Base-by-base conservation (phyloP, 2,888 invertebrate species). In the Megamerina dolium region DNA sequence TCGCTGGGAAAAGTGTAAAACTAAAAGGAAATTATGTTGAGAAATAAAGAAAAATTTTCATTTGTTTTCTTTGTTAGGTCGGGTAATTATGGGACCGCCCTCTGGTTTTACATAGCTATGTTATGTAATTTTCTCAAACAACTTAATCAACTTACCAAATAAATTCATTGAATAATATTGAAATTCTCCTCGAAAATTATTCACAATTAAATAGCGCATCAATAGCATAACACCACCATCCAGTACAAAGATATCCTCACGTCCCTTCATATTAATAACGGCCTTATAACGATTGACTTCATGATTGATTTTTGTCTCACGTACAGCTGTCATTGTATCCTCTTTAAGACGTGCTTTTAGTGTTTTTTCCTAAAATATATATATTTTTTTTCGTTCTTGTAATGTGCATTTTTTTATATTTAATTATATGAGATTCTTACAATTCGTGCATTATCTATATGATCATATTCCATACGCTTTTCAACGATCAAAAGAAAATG, bases 221-320 rank as follows among this genome's bases (percentile, higher is more conserved):
- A 68, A 49, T 13, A 69, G 48, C 54, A 63, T 60, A 3, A 60
- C 54, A 20, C 67, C 68, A 2, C 66, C 68, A 30, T 67, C 66
- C 6, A 64, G 49, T 1, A 69, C 45, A 13, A 68, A 60, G 2
- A 55, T 49, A 20, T 64, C 61, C 41, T 62, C 57, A 0, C 61
- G 54, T 39, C 59, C 61, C 45, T 64, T 64, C 26, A 66, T 56
- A 36, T 67, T 58, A 8, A 67, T 54, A 16, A 46, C 50, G 0
- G 63, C 60, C 45, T 62, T 64, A 14, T 62, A 61, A 33, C 51
- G 56, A 40, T 67, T 64, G 1, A 45, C 43, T 6, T 67, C 64
- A 18, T 56, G 58, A 34, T 61, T 64, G 41, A 65, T 62, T 38
- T 52, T 60, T 0, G 57, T 61, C 33, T 59, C 61, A 2, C 67